Percentiles rank a stretch among this genome's conserved stretches.
phyloP scores from a whole-genome alignment of 2,888 invertebrate genomes.

The Clitarchus hookeri region DNA sequence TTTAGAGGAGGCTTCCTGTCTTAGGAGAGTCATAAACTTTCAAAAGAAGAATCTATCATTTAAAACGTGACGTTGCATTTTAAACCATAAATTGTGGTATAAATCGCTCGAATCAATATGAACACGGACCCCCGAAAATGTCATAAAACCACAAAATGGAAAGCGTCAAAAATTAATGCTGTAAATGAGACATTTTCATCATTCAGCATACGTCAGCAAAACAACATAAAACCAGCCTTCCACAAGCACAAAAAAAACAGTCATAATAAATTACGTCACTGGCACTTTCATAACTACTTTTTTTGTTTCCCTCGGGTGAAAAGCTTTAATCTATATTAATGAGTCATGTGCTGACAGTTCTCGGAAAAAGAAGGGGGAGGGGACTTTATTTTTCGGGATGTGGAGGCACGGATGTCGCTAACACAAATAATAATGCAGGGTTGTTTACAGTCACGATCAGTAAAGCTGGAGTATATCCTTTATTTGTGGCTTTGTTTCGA shows the following conservation, averaged over 20 bases:
- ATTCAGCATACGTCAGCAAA: neutral
- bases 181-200: neutral
- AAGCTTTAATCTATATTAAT: constrained; percentile 23
- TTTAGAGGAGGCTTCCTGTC: no score
- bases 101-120: neutral
- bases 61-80: no score
- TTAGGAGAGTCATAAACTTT: no score
- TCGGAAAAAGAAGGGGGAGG: neutral
- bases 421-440: constrained; percentile 15
- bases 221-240: neutral
- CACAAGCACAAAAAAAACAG: neutral
- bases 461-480: constrained; percentile 20
- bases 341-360: constrained; percentile 8
- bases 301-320: neutral
- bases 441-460: constrained; percentile 22
- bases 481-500: constrained; percentile 26
- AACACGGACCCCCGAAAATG: neutral
- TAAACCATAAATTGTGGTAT: neutral
- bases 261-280: neutral
- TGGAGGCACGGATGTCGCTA: neutral
- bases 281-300: neutral
- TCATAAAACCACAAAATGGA: neutral
- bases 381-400: no score
- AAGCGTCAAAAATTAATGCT: neutral
- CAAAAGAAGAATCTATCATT: no score